Conservation (phyloP, 2,113 vertebrate species). For the Struthidea cinerea region DNA sequence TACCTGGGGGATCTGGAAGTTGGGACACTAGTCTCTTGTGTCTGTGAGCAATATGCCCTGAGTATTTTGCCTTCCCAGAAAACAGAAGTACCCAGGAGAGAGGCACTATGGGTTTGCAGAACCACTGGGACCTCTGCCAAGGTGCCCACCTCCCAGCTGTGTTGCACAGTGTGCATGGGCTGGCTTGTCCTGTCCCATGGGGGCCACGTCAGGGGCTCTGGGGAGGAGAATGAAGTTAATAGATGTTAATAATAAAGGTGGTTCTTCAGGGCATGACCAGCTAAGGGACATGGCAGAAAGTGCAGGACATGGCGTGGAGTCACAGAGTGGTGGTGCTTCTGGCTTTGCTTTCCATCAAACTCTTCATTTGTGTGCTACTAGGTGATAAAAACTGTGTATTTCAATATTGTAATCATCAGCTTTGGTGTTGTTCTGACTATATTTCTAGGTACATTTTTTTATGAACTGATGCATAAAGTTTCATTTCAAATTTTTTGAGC, state of each 20-base stretch:
- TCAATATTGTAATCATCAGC: background rate
- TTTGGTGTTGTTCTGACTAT: background rate
- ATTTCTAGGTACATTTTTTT: background rate
- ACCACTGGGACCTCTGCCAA: background rate
- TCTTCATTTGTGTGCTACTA: background rate
- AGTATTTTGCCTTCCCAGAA: background rate
- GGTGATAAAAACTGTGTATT: background rate
- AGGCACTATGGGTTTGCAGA: accelerated
- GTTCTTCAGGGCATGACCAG: background rate
- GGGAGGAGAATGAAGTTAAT: background rate
- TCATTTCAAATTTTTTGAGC: background rate
- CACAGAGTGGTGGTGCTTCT: background rate
- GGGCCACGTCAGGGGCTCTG: background rate
- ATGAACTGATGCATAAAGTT: background rate
- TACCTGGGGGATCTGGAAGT: background rate
- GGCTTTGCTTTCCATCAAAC: background rate
- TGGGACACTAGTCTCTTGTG: background rate
- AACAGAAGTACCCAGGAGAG: background rate
- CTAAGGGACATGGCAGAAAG: background rate
- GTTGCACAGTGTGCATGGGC: accelerated
- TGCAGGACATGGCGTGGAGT: background rate
- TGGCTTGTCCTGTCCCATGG: background rate
- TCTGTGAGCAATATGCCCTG: accelerated
- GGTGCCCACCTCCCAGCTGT: background rate
- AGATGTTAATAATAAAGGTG: background rate